A percentile compares a stretch with the other conserved stretches of the same genome.
Conservation (phyloP, 2,797 vertebrate genomes). For the Mormyrops boulengeri region DNA sequence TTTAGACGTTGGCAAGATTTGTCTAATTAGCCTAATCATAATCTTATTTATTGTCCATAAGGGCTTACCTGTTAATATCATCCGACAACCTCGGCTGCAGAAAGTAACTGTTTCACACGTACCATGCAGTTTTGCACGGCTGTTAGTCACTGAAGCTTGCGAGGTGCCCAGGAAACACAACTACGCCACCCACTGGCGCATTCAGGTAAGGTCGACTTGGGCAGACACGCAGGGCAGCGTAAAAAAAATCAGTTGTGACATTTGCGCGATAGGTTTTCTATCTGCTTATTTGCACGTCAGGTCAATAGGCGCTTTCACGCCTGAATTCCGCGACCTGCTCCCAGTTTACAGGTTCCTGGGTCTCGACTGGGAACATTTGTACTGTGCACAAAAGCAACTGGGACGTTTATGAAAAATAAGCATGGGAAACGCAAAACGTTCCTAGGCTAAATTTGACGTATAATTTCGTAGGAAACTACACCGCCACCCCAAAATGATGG, state of each 20-base stretch:
- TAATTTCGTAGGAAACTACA: too few relatives aligned
- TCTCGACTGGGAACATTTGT: too few relatives aligned
- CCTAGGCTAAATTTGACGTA: too few relatives aligned
- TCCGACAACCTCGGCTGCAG: background rate
- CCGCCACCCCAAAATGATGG: too few relatives aligned
- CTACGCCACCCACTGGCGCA: background rate
- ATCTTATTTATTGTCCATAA: background rate
- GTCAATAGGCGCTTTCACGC: too few relatives aligned
- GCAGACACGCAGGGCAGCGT: background rate
- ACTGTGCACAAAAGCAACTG: too few relatives aligned
- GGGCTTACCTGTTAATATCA: background rate
- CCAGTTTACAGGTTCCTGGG: too few relatives aligned
- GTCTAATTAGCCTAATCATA: background rate
- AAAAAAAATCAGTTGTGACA: background rate
- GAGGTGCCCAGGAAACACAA: background rate
- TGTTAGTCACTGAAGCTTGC: background rate
- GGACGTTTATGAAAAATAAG: too few relatives aligned
- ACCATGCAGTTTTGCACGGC: background rate
- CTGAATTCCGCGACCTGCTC: too few relatives aligned
- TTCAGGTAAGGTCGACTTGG: background rate
- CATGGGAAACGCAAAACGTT: too few relatives aligned
- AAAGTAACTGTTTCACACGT: background rate
- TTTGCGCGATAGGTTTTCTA: background rate
- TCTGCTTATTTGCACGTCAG: background rate
- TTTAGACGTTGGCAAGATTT: background rate